A percentile compares a stretch with the other conserved stretches of the same genome.
Conservation (phyloP, 1,140 invertebrate species). For the Paraescarpia echinospica region DNA sequence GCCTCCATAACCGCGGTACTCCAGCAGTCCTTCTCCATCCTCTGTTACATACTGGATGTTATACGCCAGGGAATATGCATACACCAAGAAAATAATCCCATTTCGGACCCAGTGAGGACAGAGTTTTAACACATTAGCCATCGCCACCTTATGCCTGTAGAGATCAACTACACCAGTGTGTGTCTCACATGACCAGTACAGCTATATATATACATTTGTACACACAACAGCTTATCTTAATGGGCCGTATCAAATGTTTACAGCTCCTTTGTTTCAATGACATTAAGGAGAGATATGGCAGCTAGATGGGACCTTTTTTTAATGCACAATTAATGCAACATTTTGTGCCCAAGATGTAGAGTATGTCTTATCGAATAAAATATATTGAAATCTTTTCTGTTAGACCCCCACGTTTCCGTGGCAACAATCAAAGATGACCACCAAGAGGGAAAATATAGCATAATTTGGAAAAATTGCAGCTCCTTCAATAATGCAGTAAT, state of each 20-base stretch:
- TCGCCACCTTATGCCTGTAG: background rate
- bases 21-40: conserved; percentile 17
- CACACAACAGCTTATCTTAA: background rate
- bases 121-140: background rate
- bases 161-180: background rate
- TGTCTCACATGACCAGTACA: background rate
- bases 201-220: too few species aligned
- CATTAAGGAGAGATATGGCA: too few species aligned
- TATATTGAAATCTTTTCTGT: too few species aligned
- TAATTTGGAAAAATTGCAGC: too few species aligned
- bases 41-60: conserved; percentile 13
- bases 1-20: conserved; percentile 62
- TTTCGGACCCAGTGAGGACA: background rate
- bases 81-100: conserved; percentile 12
- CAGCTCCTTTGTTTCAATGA: background rate
- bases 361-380: too few species aligned
- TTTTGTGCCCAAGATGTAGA: too few species aligned
- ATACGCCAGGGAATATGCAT: conserved; percentile 11
- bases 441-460: too few species aligned
- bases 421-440: too few species aligned
- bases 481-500: too few species aligned
- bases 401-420: too few species aligned
- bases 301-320: too few species aligned
- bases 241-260: background rate
- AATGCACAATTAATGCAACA: too few species aligned